Evolutionary conservation across 2,113 vertebrate genomes (phyloP).

Genomic region (Geococcyx californianus): DNA sequence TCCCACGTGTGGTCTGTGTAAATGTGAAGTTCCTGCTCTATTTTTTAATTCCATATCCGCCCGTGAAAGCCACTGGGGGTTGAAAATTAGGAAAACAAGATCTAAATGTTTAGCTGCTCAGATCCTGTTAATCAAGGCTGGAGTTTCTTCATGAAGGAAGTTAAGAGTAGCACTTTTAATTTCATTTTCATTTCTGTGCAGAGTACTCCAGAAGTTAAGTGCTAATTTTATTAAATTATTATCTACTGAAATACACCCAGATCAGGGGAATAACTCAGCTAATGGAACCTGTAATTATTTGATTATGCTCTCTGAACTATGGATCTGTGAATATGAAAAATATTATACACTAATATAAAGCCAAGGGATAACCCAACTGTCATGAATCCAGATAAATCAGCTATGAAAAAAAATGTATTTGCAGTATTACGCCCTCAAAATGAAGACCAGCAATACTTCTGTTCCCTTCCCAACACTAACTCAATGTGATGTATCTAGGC

Average conservation of each 20-base stretch:
- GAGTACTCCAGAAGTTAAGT: not conserved
- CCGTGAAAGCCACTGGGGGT: not conserved
- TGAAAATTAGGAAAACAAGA: not conserved
- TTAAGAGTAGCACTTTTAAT: not conserved
- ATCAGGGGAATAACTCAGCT: not conserved
- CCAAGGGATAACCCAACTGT: not conserved
- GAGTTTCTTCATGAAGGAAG: not conserved
- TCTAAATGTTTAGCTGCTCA: not conserved
- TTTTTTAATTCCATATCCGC: not conserved
- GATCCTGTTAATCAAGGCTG: not conserved
- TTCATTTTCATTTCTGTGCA: not conserved
- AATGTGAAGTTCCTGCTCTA: not conserved
- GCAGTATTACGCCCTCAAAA: not conserved
- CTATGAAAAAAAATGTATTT: not conserved
- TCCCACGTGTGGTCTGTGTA: not conserved
- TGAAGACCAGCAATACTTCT: not conserved
- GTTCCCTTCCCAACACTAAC: not conserved
- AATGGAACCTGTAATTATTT: slow-evolving; percentile 33
- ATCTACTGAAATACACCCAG: not conserved
- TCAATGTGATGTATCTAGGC: not conserved
- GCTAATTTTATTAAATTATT: slow-evolving; percentile 18
- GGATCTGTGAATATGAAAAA: not conserved
- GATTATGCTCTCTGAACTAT: slow-evolving; percentile 5
- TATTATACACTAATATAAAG: not conserved
- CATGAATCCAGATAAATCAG: not conserved